Evolutionary conservation across 2,797 vertebrate species (phyloP).

Genomic region (Sebastes miniatus): DNA sequence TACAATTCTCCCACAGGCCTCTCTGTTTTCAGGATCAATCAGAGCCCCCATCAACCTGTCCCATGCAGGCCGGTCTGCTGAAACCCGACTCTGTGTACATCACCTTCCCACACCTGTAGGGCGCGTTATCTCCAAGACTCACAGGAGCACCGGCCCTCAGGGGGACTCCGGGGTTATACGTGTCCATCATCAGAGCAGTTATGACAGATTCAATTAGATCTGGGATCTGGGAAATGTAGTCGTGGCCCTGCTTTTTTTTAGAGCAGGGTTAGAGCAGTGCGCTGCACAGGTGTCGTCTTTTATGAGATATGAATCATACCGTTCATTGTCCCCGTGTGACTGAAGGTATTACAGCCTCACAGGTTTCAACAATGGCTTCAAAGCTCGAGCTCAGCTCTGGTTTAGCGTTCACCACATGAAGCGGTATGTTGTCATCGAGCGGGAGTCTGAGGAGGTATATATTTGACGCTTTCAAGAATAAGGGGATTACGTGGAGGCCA

Average conservation of each 20-base stretch:
- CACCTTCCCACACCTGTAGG: conserved; percentile 62
- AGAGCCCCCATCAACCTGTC: conserved; percentile 63
- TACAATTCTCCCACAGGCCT: conserved; percentile 71
- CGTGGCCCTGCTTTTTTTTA: neutral
- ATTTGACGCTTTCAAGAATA: conserved; percentile 38
- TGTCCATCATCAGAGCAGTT: conserved; percentile 67
- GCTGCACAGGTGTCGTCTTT: conserved; percentile 58
- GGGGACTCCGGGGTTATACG: conserved; percentile 33
- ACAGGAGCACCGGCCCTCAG: conserved; percentile 21
- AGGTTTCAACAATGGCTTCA: conserved; percentile 69
- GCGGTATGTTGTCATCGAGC: neutral
- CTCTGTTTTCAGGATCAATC: conserved; percentile 76
- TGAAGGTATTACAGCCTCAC: conserved; percentile 46
- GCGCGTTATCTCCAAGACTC: conserved; percentile 53
- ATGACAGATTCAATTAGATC: conserved; percentile 67
- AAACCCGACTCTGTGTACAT: conserved; percentile 68
- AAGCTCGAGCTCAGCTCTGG: conserved; percentile 60
- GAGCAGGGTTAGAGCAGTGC: neutral
- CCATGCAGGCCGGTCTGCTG: conserved; percentile 50
- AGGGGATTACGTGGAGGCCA: conserved; percentile 41
- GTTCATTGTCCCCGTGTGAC: conserved; percentile 58
- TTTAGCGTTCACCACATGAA: conserved; percentile 54
- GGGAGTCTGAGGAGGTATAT: conserved; percentile 41
- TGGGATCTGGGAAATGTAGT: conserved; percentile 44
- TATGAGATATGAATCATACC: conserved; percentile 64